Conservation (phyloP, 1,140 invertebrate species). For the Lordiphosa clarofinis region DNA sequence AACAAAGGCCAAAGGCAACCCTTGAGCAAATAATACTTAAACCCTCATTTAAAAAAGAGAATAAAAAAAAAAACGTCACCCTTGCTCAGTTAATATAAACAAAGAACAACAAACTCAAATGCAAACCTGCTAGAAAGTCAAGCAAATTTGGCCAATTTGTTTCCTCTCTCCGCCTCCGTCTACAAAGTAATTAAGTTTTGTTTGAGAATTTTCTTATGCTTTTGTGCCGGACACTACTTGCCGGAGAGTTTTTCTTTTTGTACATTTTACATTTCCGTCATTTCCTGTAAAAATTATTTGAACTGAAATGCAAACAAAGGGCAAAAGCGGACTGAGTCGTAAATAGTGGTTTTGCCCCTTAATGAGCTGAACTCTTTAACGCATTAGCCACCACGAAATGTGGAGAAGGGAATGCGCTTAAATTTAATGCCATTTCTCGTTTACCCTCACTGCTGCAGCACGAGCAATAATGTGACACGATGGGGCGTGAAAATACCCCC, state of each 20-base stretch:
- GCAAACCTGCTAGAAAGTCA: constrained; percentile 67
- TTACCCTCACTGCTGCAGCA: constrained; percentile 8
- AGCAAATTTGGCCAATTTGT: constrained; percentile 75
- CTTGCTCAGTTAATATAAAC: constrained; percentile 73
- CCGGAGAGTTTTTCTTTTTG: constrained; percentile 17
- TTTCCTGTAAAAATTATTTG: constrained; percentile 57
- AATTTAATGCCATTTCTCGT: constrained; percentile 29
- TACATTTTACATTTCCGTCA: constrained; percentile 30
- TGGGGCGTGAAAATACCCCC: constrained; percentile 22
- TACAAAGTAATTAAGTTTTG: constrained; percentile 70
- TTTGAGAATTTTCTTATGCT: constrained; percentile 68
- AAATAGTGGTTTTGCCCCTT: constrained; percentile 13
- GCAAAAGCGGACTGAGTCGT: constrained; percentile 50
- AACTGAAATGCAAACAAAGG: constrained; percentile 45
- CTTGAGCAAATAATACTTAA: constrained; percentile 75
- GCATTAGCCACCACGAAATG: constrained; percentile 47
- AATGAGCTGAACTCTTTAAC: constrained; percentile 65
- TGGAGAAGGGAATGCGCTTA: constrained; percentile 39
- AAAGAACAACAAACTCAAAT: constrained; percentile 52
- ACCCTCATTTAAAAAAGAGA: constrained; percentile 61
- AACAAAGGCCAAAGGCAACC: constrained; percentile 71
- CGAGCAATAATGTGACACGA: constrained; percentile 41
- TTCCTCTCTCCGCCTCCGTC: constrained; percentile 1
- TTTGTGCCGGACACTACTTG: constrained; percentile 60
- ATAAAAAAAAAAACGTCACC: constrained; percentile 49